Base-by-base conservation (phyloP, 2,797 vertebrate species). In the Sebastes miniatus region DNA sequence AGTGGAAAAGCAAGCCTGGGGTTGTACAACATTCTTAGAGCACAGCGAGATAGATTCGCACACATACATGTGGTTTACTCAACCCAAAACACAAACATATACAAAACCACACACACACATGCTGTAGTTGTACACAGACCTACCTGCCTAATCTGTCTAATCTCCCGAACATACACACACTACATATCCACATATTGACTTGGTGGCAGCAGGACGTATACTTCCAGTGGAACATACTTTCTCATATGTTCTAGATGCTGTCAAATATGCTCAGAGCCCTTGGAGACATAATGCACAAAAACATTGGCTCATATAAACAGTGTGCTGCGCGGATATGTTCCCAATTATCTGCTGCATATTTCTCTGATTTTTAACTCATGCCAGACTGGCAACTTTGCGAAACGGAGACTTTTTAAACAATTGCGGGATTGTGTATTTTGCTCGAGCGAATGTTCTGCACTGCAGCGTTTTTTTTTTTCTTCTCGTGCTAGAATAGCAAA, bases 311-410 rank as follows among this genome's bases (percentile, higher is more conserved):
- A 84, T 84, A 82, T 93, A 93, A 94, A 95, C 94, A 92, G 57
- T 72, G 81, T 54, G 80, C 83, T 71, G 70, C 79, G 87, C 22
- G 81, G 84, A 90, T 85, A 92, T 94, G 93, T 83, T 94, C 89
- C 83, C 88, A 92, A 94, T 95, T 93, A 95, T 91, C 90, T 88
- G 76, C 82, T 77, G 89, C 90, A 90, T 91, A 88, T 86, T 92
- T 90, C 79, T 89, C 88, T 91, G 90, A 93, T 93, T 93, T 90
- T 83, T 89, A 93, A 93, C 85, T 90, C 79, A 69, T 85, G 83
- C 84, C 92, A 93, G 90, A 90, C 90, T 81, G 91, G 83, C 87
- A 90, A 92, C 91, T 88, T 78, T 86, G 83, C 85, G 83, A 87
- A 85, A 88, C 6, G 5, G 72, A 76, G 73, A 74, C 77, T 88